phyloP scores from a whole-genome alignment of 2,888 invertebrate genomes.

The Cheiracanthium punctorium region DNA sequence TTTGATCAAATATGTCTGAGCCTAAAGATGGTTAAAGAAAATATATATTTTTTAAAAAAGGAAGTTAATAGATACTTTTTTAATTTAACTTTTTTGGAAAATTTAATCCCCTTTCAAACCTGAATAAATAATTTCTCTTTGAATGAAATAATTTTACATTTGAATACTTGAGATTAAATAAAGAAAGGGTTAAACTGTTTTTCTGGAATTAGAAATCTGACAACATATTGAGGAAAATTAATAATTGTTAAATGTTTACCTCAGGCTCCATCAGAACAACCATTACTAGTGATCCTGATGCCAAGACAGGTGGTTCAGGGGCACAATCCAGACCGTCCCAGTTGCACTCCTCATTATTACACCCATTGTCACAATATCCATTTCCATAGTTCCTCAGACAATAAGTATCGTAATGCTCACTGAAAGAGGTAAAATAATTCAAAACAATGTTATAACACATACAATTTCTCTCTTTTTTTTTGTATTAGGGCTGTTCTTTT shows the following conservation, averaged over 20 bases:
- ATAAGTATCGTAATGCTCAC: constrained; percentile 91
- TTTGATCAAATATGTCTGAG: too few relatives aligned
- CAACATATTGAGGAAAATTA: background rate
- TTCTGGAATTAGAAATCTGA: background rate
- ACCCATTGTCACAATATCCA: constrained; percentile 95
- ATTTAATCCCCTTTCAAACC: too few relatives aligned
- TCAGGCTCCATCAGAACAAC: constrained; percentile 85
- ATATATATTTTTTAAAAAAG: too few relatives aligned
- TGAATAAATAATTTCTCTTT: too few relatives aligned
- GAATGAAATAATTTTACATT: too few relatives aligned
- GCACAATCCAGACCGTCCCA: constrained; percentile 99
- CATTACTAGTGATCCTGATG: constrained; percentile 88
- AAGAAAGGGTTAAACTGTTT: background rate
- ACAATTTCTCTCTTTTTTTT: too few relatives aligned
- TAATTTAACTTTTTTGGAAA: too few relatives aligned
- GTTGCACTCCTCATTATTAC: constrained; percentile 96
- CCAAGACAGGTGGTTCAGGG: constrained; percentile 78
- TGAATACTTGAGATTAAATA: background rate
- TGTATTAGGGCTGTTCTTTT: too few relatives aligned
- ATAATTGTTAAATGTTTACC: constrained; percentile 55
- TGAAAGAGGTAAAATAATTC: constrained; percentile 74
- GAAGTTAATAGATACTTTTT: too few relatives aligned
- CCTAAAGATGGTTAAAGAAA: too few relatives aligned
- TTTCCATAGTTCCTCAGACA: constrained; percentile 95
- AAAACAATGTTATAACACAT: too few relatives aligned